Conservation (phyloP, 2,888 invertebrate species). For the Junonia oenone region DNA sequence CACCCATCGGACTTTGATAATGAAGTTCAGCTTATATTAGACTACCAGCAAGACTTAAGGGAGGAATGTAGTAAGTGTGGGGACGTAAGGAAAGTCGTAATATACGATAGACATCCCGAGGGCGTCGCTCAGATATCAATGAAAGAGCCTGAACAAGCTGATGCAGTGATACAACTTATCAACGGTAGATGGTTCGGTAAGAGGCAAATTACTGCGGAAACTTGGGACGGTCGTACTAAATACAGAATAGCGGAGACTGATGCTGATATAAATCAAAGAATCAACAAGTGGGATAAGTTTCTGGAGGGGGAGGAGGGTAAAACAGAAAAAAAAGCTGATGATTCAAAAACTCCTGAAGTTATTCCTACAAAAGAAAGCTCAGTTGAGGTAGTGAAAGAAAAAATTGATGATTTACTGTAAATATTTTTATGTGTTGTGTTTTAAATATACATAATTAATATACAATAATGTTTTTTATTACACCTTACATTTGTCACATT, state of each 20-base stretch:
- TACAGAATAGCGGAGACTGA: constrained; percentile 95
- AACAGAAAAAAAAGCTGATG: constrained; percentile 13
- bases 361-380: neutral
- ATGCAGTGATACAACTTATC: constrained; percentile 91
- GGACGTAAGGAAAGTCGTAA: constrained; percentile 91
- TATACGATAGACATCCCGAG: constrained; percentile 96
- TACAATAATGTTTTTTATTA: too few relatives aligned
- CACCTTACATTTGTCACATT: too few relatives aligned
- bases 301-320: constrained; percentile 81
- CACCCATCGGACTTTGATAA: constrained; percentile 92
- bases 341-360: neutral
- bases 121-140: constrained; percentile 96
- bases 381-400: neutral
- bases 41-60: constrained; percentile 93
- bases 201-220: constrained; percentile 89
- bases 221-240: constrained; percentile 97
- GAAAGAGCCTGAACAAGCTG: constrained; percentile 93
- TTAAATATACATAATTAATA: too few relatives aligned
- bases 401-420: too few relatives aligned
- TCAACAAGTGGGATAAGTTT: constrained; percentile 93
- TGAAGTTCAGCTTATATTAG: constrained; percentile 92
- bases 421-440: too few relatives aligned
- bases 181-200: constrained; percentile 95
- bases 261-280: constrained; percentile 87
- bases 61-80: constrained; percentile 95